These are phyloP conservation scores for Protobothrops mucrosquamatus DNA, from an alignment of 2,113 vertebrate genomes.

Conservation along the genomic window DNA sequence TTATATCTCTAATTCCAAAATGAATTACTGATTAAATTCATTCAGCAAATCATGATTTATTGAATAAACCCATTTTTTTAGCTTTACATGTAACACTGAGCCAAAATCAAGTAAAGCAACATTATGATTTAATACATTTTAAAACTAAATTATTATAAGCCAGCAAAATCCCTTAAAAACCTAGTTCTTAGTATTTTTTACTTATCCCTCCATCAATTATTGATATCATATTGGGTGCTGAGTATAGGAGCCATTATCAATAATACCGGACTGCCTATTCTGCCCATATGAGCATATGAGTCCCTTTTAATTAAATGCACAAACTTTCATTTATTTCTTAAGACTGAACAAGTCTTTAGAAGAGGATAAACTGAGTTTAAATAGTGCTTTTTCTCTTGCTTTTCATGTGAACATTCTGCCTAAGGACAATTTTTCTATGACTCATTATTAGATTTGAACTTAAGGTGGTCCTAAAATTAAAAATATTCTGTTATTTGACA, in stretches of 20 bases:
- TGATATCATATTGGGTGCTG: too few relatives aligned
- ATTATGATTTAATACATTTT: too few relatives aligned
- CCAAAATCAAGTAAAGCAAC: too few relatives aligned
- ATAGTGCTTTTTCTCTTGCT: neutral
- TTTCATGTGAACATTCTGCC: too few relatives aligned
- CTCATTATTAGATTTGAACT: neutral
- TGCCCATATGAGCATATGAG: neutral
- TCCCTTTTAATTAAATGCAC: neutral
- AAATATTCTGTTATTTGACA: neutral
- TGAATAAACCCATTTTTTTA: too few relatives aligned
- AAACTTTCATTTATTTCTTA: neutral
- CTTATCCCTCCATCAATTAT: too few relatives aligned
- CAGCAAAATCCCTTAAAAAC: neutral
- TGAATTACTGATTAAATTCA: too few relatives aligned
- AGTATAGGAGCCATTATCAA: too few relatives aligned
- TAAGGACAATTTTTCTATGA: neutral
- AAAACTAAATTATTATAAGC: neutral
- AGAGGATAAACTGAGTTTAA: neutral
- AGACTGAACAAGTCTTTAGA: neutral
- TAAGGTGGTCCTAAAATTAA: too few relatives aligned
- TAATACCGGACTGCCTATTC: too few relatives aligned
- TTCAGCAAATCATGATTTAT: too few relatives aligned
- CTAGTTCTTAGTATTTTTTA: neutral
- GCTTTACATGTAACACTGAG: too few relatives aligned
- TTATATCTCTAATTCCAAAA: neutral